A percentile compares a stretch with the other conserved stretches of the same genome.
Evolutionary conservation across 2,113 vertebrate genomes (phyloP).

Genomic region (Labeo catla): DNA sequence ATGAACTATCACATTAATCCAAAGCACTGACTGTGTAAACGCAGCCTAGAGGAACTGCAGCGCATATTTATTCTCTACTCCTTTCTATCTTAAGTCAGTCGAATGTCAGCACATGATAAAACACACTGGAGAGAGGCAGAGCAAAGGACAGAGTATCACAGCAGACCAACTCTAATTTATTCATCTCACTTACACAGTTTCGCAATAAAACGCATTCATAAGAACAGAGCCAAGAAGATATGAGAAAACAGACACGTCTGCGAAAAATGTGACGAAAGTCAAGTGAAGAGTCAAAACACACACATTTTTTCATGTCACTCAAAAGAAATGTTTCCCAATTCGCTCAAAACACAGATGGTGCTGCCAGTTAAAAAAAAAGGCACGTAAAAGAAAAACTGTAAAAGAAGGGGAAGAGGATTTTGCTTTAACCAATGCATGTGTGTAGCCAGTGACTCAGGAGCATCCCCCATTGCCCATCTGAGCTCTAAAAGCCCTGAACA

Average conservation of each 20-base stretch:
- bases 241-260: neutral
- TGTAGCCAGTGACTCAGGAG: neutral
- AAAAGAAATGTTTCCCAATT: slow-evolving; percentile 39
- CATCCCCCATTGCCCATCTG: neutral
- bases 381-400: neutral
- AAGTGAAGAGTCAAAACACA: neutral
- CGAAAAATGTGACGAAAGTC: slow-evolving; percentile 1
- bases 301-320: slow-evolving; percentile 7
- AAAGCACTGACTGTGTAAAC: neutral
- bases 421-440: slow-evolving; percentile 8
- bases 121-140: neutral
- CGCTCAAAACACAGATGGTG: slow-evolving; percentile 48
- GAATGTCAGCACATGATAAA: neutral
- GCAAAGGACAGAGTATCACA: neutral
- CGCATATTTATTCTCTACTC: neutral
- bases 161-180: neutral
- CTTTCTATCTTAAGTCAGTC: neutral
- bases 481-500: neutral
- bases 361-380: slow-evolving; percentile 35
- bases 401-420: neutral
- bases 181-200: neutral
- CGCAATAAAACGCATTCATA: neutral
- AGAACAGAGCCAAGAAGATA: slow-evolving; percentile 46
- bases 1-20: neutral
- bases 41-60: neutral